Conservation (phyloP, 2,797 vertebrate genomes). For the Decapterus maruadsi region DNA sequence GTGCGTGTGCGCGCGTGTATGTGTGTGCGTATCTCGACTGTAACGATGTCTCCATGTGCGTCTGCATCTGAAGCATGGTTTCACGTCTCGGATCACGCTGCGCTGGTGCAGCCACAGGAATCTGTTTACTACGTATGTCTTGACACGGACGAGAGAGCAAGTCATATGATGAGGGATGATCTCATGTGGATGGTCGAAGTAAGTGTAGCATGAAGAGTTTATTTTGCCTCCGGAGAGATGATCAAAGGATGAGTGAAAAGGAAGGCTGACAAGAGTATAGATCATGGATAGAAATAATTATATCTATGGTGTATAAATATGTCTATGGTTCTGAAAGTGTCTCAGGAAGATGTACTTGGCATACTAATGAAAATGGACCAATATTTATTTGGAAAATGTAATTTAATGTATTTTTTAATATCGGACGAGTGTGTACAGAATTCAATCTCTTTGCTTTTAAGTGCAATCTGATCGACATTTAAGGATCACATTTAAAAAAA, state of each 20-base stretch:
- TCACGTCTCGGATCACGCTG: constrained; percentile 38
- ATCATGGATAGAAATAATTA: background rate
- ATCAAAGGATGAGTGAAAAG: constrained; percentile 15
- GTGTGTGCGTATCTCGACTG: constrained; percentile 4
- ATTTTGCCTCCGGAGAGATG: constrained; percentile 38
- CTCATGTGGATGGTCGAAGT: constrained; percentile 52
- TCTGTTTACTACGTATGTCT: constrained; percentile 59
- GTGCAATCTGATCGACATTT: constrained; percentile 66
- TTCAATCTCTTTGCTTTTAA: constrained; percentile 51
- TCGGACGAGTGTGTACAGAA: constrained; percentile 61
- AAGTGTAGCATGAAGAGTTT: constrained; percentile 41
- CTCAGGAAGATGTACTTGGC: constrained; percentile 69
- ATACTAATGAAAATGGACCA: constrained; percentile 66
- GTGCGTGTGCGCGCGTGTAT: constrained; percentile 13
- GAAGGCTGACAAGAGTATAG: background rate
- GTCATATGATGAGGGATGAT: constrained; percentile 51
- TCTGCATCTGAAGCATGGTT: constrained; percentile 27
- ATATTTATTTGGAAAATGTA: constrained; percentile 76
- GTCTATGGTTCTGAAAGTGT: constrained; percentile 48
- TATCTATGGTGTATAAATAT: constrained; percentile 29
- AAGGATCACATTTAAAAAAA: constrained; percentile 16
- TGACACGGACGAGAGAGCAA: constrained; percentile 33
- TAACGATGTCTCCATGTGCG: constrained; percentile 9
- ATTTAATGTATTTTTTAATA: constrained; percentile 70
- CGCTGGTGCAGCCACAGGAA: constrained; percentile 27